Evolutionary conservation across 2,888 invertebrate species (phyloP).

Genomic region (Nebria brevicollis): DNA sequence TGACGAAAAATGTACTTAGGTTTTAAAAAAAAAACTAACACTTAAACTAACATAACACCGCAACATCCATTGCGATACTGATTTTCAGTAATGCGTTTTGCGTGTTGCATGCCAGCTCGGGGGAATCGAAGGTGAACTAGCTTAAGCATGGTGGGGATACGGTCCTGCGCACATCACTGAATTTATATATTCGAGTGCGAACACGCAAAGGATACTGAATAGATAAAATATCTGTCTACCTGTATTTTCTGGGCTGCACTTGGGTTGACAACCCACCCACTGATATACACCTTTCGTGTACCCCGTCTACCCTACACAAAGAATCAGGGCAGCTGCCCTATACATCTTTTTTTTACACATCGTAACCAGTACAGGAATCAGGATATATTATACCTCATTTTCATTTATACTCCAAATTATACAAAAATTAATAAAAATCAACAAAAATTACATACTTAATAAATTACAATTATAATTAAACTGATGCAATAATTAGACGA

Average conservation of each 20-base stretch:
- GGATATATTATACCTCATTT: background rate
- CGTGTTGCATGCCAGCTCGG: conserved; percentile 7
- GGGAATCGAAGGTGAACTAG: background rate
- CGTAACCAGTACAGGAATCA: background rate
- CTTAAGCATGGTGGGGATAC: background rate
- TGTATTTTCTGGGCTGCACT: conserved; percentile 1
- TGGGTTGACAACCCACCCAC: background rate
- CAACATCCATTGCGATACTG: conserved; percentile 43
- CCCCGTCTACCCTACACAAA: background rate
- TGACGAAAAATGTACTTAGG: conserved; percentile 5
- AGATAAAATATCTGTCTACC: background rate
- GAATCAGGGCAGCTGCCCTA: conserved; percentile 1
- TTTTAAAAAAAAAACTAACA: conserved; percentile 11
- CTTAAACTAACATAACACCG: conserved; percentile 26
- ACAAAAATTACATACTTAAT: no score
- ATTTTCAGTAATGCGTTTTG: conserved; percentile 2
- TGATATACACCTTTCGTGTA: background rate
- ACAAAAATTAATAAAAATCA: no score
- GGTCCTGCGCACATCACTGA: background rate
- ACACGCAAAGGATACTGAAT: background rate
- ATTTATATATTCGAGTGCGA: background rate
- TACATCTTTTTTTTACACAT: background rate
- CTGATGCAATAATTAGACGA: background rate
- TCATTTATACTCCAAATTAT: no score
- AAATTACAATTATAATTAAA: background rate